Evolutionary conservation across 2,888 invertebrate species (phyloP).

Genomic region (Disparrhopalites patrizii): DNA sequence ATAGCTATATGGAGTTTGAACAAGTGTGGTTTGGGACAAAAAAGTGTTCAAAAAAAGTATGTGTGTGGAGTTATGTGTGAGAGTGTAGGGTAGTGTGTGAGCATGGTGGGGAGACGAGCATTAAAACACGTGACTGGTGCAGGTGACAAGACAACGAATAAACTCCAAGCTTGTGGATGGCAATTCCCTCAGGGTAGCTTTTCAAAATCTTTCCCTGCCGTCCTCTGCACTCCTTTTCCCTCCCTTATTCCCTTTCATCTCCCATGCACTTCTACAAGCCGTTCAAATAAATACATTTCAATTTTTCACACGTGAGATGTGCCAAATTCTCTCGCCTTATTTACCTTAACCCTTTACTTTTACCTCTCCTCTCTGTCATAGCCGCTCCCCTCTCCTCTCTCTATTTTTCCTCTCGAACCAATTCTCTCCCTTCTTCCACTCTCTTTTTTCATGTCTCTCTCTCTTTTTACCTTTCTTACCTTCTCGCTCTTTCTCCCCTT

Average conservation of each 20-base stretch:
- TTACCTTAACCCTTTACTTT: background rate
- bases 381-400: background rate
- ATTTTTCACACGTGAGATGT: constrained; percentile 1
- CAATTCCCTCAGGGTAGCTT: background rate
- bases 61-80: background rate
- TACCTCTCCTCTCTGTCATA: background rate
- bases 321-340: background rate
- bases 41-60: background rate
- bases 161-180: background rate
- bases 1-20: no score
- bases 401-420: no score
- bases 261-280: background rate
- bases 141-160: constrained; percentile 13
- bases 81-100: background rate
- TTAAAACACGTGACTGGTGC: constrained; percentile 6
- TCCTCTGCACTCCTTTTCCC: background rate
- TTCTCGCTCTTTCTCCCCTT: no score
- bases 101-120: background rate
- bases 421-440: no score
- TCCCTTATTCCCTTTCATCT: background rate
- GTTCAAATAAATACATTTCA: no score
- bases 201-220: background rate
- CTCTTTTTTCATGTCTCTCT: no score
- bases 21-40: no score
- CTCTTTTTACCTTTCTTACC: no score